Evolutionary conservation across 2,113 vertebrate genomes (phyloP).

Genomic region (Rhinolophus sinicus): DNA sequence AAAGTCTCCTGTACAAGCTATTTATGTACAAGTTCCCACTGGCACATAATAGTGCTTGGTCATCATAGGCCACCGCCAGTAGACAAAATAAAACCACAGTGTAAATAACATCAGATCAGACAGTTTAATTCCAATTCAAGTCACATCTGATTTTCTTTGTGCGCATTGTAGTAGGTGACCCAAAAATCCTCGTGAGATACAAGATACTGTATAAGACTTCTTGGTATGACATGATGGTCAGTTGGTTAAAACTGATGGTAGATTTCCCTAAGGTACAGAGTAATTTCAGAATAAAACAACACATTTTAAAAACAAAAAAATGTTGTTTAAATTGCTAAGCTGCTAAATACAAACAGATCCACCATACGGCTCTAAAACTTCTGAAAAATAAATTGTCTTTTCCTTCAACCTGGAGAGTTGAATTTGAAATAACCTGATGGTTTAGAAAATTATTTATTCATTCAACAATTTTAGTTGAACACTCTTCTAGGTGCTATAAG

Average conservation of each 20-base stretch:
- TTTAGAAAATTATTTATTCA: conserved; percentile 17
- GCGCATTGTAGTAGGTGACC: background rate
- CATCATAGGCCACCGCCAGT: background rate
- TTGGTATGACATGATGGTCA: background rate
- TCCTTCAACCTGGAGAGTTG: background rate
- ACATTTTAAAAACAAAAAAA: background rate
- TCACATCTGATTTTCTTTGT: background rate
- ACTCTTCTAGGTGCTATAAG: background rate
- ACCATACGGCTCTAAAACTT: background rate
- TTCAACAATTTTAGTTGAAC: background rate
- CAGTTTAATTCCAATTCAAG: background rate
- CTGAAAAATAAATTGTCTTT: background rate
- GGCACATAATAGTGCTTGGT: background rate
- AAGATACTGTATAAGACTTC: background rate
- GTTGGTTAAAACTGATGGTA: background rate
- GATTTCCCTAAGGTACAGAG: background rate
- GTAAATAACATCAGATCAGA: background rate
- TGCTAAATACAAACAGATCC: background rate
- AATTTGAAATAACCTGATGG: background rate
- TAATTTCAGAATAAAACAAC: conserved; percentile 7
- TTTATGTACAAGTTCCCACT: background rate
- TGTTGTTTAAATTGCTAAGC: background rate
- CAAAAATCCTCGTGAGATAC: background rate
- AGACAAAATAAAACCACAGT: background rate
- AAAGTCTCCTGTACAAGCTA: background rate